phyloP scores from a whole-genome alignment of 2,113 vertebrate genomes.

The Periophthalmodon schlosseri region DNA sequence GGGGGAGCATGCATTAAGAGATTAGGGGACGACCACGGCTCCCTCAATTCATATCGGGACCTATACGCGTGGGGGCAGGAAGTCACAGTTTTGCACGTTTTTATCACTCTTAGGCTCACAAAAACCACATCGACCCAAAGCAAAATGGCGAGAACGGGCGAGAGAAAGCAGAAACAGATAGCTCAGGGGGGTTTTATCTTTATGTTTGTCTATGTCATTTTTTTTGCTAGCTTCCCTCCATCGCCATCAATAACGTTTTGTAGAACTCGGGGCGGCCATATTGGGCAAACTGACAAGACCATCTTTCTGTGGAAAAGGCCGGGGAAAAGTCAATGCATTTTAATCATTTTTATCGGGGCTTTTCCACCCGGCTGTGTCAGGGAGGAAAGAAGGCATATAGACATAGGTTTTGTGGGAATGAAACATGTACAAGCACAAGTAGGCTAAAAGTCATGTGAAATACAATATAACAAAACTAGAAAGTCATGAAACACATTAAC shows the following conservation, averaged over 20 bases:
- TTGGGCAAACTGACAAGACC: constrained; percentile 45
- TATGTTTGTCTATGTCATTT: constrained; percentile 48
- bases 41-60: constrained; percentile 71
- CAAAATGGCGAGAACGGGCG: constrained; percentile 12
- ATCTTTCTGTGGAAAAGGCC: constrained; percentile 49
- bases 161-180: constrained; percentile 9
- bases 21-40: constrained; percentile 68
- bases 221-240: constrained; percentile 31
- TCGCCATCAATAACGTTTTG: constrained; percentile 62
- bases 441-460: neutral
- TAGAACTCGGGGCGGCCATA: constrained; percentile 34
- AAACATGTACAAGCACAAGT: neutral
- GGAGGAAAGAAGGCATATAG: constrained; percentile 6
- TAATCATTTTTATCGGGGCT: constrained; percentile 57
- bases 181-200: constrained; percentile 61
- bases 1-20: constrained; percentile 74
- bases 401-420: neutral
- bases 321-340: constrained; percentile 49
- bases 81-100: constrained; percentile 61
- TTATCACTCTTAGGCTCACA: constrained; percentile 60
- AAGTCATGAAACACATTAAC: no score
- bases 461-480: neutral
- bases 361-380: constrained; percentile 13
- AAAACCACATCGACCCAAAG: constrained; percentile 11
- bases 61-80: constrained; percentile 47